phyloP scores from a whole-genome alignment of 2,888 invertebrate genomes.

The Zaprionus bogoriensis region DNA sequence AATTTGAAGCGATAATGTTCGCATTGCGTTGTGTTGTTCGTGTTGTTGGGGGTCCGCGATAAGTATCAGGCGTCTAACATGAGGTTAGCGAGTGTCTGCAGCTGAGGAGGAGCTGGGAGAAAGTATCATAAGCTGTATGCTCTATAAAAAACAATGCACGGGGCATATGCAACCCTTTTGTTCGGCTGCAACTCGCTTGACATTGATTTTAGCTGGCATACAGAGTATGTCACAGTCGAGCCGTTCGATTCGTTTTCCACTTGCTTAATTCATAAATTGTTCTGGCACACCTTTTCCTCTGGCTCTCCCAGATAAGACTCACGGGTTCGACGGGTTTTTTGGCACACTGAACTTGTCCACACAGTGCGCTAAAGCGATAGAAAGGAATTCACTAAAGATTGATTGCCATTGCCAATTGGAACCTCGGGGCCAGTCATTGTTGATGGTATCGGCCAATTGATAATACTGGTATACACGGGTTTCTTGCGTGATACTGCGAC shows the following conservation, averaged over 20 bases:
- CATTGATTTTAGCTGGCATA: neutral
- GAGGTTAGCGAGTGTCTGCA: conserved; percentile 63
- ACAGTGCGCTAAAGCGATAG: conserved; percentile 43
- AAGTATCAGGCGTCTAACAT: conserved; percentile 68
- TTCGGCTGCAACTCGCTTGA: neutral
- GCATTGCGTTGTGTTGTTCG: conserved; percentile 4
- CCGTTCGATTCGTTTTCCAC: neutral
- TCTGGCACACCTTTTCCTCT: conserved; percentile 19
- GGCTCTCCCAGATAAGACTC: conserved; percentile 37
- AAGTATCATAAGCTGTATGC: conserved; percentile 17
- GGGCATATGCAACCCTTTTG: neutral
- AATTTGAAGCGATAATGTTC: conserved; percentile 15
- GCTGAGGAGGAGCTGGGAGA: conserved; percentile 35
- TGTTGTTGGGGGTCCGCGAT: conserved; percentile 17
- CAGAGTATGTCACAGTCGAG: conserved; percentile 22
- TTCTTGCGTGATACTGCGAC: conserved; percentile 47
- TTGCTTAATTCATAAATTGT: conserved; percentile 22
- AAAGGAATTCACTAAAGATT: conserved; percentile 26
- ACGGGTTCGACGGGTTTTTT: conserved; percentile 34
- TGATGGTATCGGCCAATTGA: conserved; percentile 13
- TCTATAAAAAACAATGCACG: neutral
- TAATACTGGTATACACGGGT: conserved; percentile 48
- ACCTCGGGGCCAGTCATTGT: conserved; percentile 13
- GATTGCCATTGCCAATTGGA: conserved; percentile 25
- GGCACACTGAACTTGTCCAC: conserved; percentile 63